Conservation (phyloP, 2,797 vertebrate genomes). For the Stomatorhinus walkeri region DNA sequence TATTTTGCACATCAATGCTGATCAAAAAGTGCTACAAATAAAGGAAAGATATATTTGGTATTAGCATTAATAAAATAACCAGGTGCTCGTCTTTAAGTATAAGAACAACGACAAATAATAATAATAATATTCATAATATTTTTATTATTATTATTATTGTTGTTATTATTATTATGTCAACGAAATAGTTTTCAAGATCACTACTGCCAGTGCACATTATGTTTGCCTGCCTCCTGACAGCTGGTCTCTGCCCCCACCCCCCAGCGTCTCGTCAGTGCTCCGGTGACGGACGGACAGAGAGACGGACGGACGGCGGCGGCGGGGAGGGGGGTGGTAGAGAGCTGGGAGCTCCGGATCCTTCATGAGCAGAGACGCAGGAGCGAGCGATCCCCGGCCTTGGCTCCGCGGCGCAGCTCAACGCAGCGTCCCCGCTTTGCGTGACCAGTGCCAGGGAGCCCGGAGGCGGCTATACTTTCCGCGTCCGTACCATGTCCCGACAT, state of each 20-base stretch:
- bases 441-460: slow-evolving; percentile 47
- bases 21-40: background rate
- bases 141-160: background rate
- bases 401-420: slow-evolving; percentile 42
- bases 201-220: background rate
- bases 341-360: slow-evolving; percentile 59
- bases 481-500: slow-evolving; percentile 84
- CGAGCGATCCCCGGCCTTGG: slow-evolving; percentile 60
- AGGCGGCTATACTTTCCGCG: slow-evolving; percentile 44
- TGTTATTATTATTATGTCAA: background rate
- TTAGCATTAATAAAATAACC: background rate
- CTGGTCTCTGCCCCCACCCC: background rate
- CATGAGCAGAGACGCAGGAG: slow-evolving; percentile 67
- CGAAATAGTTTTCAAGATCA: background rate
- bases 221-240: background rate
- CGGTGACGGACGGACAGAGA: slow-evolving; percentile 54
- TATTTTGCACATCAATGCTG: background rate
- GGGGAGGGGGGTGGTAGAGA: slow-evolving; percentile 46
- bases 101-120: background rate
- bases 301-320: slow-evolving; percentile 17
- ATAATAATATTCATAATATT: background rate
- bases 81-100: background rate
- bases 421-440: slow-evolving; percentile 30
- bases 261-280: slow-evolving; percentile 16
- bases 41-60: background rate